Evolutionary conservation across 2,888 invertebrate species (phyloP), one percentile per base, ranked within the genome.

Genomic region (Candidula unifasciata): DNA sequence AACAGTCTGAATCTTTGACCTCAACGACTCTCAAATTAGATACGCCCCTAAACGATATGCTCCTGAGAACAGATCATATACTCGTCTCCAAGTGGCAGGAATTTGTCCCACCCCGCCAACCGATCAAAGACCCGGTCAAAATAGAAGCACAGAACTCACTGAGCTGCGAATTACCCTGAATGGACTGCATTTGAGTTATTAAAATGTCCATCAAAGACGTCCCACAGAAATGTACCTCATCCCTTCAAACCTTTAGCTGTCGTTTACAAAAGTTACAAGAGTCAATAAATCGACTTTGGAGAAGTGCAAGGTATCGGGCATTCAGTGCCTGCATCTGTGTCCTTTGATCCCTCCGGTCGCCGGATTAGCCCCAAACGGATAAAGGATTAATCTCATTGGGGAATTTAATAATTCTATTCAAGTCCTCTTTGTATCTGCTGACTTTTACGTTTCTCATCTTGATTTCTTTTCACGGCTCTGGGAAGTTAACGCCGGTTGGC

Each of bases 181-280:
- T n/a, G n/a, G 73, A 13, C 73, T 8, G 73, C 73, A 44, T 37
- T 52, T 44, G 44, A 73, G 73, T 73, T 73, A 73, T 73, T 73
- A 73, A 73, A 73, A 73, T 73, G 73, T 10, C 73, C 44, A 73
- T 73, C 73, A 73, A 73, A 44, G 73, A 37, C 73, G n/a, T n/a
- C 73, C 73, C 13, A 44, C 6, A 18, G 73, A 73, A 44, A 44
- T 10, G 44, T 44, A 44, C 44, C n/a, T 44, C 73, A 44, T 8
- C 27, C 3, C 13, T 27, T n/a, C 8, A 71, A 73, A n/a, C 44
- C 44, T 21, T 44, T n/a, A 1, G 5, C 73, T 73, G 44, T 73
- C 44, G 44, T 73, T 37, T 24, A 10, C n/a, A 27, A 24, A 73
- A 73, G 52, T 44, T 5, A 73, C 44, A 73, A 73, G 73, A 73